A percentile compares a stretch with the other conserved stretches of the same genome.
Conservation (phyloP, 1,140 invertebrate genomes). For the Scaptomyza graminum region DNA sequence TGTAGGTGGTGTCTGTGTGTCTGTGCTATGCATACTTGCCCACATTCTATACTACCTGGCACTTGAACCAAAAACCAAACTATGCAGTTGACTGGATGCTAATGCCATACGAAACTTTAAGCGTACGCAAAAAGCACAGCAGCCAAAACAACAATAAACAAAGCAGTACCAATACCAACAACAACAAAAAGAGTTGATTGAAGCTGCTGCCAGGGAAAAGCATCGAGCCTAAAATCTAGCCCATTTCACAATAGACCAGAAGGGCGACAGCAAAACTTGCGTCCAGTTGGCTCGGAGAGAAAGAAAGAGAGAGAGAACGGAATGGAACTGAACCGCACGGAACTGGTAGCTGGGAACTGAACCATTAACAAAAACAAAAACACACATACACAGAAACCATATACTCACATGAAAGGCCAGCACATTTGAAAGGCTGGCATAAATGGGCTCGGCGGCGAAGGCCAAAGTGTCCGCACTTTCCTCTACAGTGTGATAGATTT, state of each 20-base stretch:
- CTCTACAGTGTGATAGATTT: constrained; percentile 90
- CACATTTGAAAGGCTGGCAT: constrained; percentile 94
- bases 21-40: constrained; percentile 55
- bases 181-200: constrained; percentile 47
- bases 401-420: constrained; percentile 88
- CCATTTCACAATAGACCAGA: constrained; percentile 33
- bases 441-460: constrained; percentile 95
- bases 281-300: constrained; percentile 10
- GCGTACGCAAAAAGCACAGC: constrained; percentile 48
- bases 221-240: constrained; percentile 10
- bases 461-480: constrained; percentile 94
- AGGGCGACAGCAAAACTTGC: constrained; percentile 42
- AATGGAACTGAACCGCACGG: constrained; percentile 11
- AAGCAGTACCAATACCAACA: constrained; percentile 6
- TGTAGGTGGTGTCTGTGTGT: constrained; percentile 39
- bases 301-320: neutral
- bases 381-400: constrained; percentile 5
- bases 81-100: constrained; percentile 67
- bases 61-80: constrained; percentile 63
- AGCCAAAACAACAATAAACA: constrained; percentile 19
- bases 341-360: constrained; percentile 4
- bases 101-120: constrained; percentile 63
- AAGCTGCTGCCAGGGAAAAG: constrained; percentile 42
- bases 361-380: constrained; percentile 10
- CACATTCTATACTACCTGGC: constrained; percentile 40